A percentile compares a stretch with the other conserved stretches of the same genome.
Conservation (phyloP, 2,797 vertebrate genomes). For the Danio choprae region DNA sequence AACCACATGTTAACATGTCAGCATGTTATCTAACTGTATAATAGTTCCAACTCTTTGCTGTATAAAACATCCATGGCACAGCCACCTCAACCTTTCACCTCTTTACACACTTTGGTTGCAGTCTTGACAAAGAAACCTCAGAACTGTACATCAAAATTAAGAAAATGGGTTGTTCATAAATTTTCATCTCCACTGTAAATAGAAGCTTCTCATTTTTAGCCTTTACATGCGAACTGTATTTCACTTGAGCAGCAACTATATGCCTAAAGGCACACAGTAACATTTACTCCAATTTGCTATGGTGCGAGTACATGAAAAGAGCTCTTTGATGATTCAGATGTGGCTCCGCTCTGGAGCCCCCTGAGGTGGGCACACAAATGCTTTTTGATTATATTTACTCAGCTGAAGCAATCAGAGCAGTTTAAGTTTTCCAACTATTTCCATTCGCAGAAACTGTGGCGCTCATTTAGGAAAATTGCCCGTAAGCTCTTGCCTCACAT, state of each 20-base stretch:
- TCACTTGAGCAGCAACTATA: not conserved
- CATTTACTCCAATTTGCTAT: constrained; percentile 62
- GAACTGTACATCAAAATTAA: no score
- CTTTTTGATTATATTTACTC: constrained; percentile 64
- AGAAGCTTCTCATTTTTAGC: not conserved
- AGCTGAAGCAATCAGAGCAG: constrained; percentile 67
- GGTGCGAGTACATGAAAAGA: constrained; percentile 39
- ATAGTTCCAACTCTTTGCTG: no score
- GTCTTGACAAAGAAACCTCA: no score
- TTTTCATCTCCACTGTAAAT: not conserved
- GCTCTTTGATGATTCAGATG: constrained; percentile 24
- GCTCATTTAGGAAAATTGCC: constrained; percentile 67
- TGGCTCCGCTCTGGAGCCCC: constrained; percentile 22
- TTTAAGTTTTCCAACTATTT: constrained; percentile 60
- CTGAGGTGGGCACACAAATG: constrained; percentile 56
- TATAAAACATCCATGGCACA: no score
- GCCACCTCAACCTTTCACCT: no score
- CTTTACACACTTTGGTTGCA: no score
- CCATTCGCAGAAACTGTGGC: constrained; percentile 60
- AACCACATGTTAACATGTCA: no score
- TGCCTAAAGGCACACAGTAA: constrained; percentile 11
- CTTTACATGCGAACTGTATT: not conserved
- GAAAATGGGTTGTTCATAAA: no score
- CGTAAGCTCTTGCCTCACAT: constrained; percentile 58
- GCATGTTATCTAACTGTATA: no score